These are phyloP conservation scores for Halesus radiatus DNA, from an alignment of 1,140 invertebrate species.

Conservation along the genomic window DNA sequence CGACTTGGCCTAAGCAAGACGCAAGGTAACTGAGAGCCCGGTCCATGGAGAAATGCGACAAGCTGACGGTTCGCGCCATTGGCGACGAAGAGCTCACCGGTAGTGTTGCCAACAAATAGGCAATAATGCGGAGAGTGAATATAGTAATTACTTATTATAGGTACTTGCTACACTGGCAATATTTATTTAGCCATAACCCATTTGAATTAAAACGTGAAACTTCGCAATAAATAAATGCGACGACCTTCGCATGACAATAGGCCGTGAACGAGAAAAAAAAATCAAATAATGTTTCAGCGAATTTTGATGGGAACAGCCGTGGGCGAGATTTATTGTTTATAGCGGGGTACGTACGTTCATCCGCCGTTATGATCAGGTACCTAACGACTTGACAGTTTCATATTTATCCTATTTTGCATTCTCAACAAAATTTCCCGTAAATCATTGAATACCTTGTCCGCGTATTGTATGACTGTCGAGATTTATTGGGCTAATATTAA, in stretches of 20 bases:
- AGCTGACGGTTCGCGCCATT: too few relatives aligned
- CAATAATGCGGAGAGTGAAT: too few relatives aligned
- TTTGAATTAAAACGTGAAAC: too few relatives aligned
- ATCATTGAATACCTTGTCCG: constrained; percentile 6
- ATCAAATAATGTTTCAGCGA: background rate
- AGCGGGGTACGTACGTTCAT: constrained; percentile 32
- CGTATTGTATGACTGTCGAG: constrained; percentile 15
- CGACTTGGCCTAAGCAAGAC: too few relatives aligned
- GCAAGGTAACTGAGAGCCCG: too few relatives aligned
- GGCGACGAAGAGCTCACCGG: too few relatives aligned
- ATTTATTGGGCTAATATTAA: background rate
- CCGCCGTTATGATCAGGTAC: constrained; percentile 21
- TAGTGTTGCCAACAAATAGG: too few relatives aligned
- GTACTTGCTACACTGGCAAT: too few relatives aligned
- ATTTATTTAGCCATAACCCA: too few relatives aligned
- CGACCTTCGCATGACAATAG: background rate
- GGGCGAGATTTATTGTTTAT: constrained; percentile 45
- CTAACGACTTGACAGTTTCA: constrained; percentile 36
- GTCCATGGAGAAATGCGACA: too few relatives aligned
- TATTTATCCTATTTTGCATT: constrained; percentile 27
- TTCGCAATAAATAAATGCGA: too few relatives aligned
- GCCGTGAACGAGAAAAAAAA: background rate
- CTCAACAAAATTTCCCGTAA: constrained; percentile 30
- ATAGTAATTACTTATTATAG: too few relatives aligned
- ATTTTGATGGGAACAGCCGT: constrained; percentile 8